Percentiles rank a stretch among this genome's conserved stretches.
These are phyloP conservation scores for Notodonta dromedarius DNA, from an alignment of 2,888 invertebrate genomes.

Conservation along the genomic window DNA sequence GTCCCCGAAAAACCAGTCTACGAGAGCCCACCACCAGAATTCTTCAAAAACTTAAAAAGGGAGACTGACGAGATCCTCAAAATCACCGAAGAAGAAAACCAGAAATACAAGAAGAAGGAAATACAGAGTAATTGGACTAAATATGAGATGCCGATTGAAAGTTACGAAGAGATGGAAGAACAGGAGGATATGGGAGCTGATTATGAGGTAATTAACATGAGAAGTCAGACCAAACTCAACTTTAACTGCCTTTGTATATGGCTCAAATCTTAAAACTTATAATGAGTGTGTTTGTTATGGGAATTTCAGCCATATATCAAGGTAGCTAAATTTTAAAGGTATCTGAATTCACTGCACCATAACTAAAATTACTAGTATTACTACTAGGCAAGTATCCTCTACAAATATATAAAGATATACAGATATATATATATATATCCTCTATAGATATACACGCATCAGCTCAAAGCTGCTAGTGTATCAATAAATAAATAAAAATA, in stretches of 20 bases:
- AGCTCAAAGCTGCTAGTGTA: too few relatives aligned
- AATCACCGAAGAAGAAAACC: conserved; percentile 72
- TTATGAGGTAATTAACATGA: conserved; percentile 69
- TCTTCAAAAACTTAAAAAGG: conserved; percentile 68
- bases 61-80: conserved; percentile 78
- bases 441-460: too few relatives aligned
- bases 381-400: too few relatives aligned
- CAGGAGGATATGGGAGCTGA: conserved; percentile 76
- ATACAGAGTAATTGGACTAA: conserved; percentile 80
- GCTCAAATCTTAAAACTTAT: not conserved
- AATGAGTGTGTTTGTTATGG: too few relatives aligned
- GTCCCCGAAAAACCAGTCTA: conserved; percentile 58
- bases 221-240: not conserved
- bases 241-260: not conserved
- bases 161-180: conserved; percentile 74
- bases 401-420: too few relatives aligned
- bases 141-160: conserved; percentile 78
- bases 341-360: too few relatives aligned
- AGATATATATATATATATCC: too few relatives aligned
- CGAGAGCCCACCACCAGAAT: conserved; percentile 71
- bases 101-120: conserved; percentile 78
- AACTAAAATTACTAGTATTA: too few relatives aligned
- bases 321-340: too few relatives aligned
- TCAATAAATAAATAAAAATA: too few relatives aligned
- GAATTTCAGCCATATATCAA: too few relatives aligned